Evolutionary conservation across 1,140 invertebrate genomes (phyloP), one percentile per base, ranked within the genome.

Genomic region (Eriosoma lanigerum): DNA sequence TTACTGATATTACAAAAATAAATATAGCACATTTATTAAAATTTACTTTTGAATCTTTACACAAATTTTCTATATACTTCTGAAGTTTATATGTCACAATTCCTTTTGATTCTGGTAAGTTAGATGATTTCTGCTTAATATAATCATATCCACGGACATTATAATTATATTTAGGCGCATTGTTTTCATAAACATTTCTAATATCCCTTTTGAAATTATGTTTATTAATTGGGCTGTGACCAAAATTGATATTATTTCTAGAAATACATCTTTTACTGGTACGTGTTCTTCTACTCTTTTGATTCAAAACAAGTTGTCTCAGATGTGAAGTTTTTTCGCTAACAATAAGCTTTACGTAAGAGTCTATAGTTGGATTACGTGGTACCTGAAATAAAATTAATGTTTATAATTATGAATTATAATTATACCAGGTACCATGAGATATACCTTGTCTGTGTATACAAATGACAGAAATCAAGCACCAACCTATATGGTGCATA

Each of bases 101-200:
- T 21, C 72, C 72, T 15, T 38, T 56, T 12, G 19, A 0, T 50
- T 70, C 12, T 76, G 54, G 32, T 38, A 38, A 76, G 17, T 17
- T 15, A 3, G 19, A 4, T 26, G 56, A 5, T 44, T 60, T 76
- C 17, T 15, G n/a, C 9, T 60, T 60, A 17, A 76, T 13, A 60
- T 24, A 44, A 60, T 76, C 24, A 60, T 76, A 76, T 56, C 73
- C 73, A 60, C 73, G 73, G 29, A 26, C 32, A 46, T 19, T 76
- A 46, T 15, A 12, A 44, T 21, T 21, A 17, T 21, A 5, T 29
- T 9, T 38, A 38, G 6, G 0, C 17, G 15, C 9, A 17, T 9
- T 0, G 9, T 8, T 9, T 24, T 24, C 44, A n/a, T 64, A n/a
- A n/a, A n/a, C n/a, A n/a, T n/a, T n/a, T n/a, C n/a, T n/a, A n/a